phyloP scores from a whole-genome alignment of 2,797 vertebrate genomes.

The Rhinichthys osculus region DNA sequence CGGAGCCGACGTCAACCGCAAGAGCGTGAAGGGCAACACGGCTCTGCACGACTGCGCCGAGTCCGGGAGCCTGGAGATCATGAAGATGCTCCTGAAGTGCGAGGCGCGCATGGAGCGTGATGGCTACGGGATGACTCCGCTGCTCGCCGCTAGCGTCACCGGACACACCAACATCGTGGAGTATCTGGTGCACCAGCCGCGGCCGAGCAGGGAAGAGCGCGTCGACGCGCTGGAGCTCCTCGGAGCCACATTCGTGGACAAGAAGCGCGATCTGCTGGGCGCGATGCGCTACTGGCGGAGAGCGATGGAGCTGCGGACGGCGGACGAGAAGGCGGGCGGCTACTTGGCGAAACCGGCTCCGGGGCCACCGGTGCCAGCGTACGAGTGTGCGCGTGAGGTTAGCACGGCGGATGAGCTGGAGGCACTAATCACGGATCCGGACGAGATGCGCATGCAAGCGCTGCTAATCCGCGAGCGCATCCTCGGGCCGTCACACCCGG shows the following conservation, averaged over 20 bases:
- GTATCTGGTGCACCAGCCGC: constrained; percentile 87
- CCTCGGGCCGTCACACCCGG: constrained; percentile 92
- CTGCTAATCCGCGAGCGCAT: constrained; percentile 92
- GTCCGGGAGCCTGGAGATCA: constrained; percentile 95
- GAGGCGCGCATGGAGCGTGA: constrained; percentile 92
- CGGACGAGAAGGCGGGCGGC: constrained; percentile 71
- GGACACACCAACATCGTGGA: constrained; percentile 97
- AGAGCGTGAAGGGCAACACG: constrained; percentile 95
- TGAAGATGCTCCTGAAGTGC: constrained; percentile 92
- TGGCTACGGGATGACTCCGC: constrained; percentile 94
- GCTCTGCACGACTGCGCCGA: constrained; percentile 95
- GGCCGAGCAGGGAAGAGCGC: constrained; percentile 81
- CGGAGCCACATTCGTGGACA: constrained; percentile 95
- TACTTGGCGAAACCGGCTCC: constrained; percentile 85
- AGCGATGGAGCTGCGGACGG: constrained; percentile 91
- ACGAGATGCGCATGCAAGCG: constrained; percentile 97
- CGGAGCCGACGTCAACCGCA: constrained; percentile 93
- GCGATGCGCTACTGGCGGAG: constrained; percentile 93
- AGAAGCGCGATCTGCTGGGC: constrained; percentile 91
- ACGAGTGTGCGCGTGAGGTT: constrained; percentile 90
- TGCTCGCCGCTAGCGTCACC: constrained; percentile 93
- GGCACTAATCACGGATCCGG: constrained; percentile 92
- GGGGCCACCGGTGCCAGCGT: constrained; percentile 86
- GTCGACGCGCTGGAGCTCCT: constrained; percentile 90
- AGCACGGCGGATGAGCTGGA: constrained; percentile 87